These are phyloP conservation scores for Phalacrocorax carbo DNA, from an alignment of 2,113 vertebrate species.

Conservation along the genomic window DNA sequence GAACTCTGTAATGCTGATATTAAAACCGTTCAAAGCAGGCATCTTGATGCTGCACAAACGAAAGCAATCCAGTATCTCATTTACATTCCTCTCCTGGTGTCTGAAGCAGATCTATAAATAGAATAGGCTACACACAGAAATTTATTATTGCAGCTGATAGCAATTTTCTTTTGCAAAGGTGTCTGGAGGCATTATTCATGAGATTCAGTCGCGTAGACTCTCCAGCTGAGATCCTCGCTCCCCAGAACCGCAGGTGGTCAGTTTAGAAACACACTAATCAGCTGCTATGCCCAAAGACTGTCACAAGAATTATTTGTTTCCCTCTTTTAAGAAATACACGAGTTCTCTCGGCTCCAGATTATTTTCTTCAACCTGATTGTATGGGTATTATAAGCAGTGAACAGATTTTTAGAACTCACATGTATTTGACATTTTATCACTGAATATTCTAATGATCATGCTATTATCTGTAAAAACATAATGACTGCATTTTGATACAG, in stretches of 20 bases:
- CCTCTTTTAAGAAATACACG: slow-evolving; percentile 30
- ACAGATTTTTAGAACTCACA: not conserved
- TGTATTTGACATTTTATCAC: slow-evolving; percentile 19
- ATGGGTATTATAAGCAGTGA: slow-evolving; percentile 13
- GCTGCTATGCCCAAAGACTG: slow-evolving; percentile 3
- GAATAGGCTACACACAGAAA: slow-evolving; percentile 56
- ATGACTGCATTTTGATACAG: not conserved
- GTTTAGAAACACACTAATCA: slow-evolving; percentile 64
- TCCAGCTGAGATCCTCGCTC: slow-evolving; percentile 53
- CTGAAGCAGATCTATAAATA: slow-evolving; percentile 60
- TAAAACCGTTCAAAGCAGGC: slow-evolving; percentile 6
- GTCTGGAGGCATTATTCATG: slow-evolving; percentile 68
- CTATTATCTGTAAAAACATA: not conserved
- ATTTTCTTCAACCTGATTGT: slow-evolving; percentile 17
- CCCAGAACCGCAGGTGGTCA: slow-evolving; percentile 47
- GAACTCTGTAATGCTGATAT: not conserved
- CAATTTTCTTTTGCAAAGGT: slow-evolving; percentile 63
- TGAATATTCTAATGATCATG: not conserved
- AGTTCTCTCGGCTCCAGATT: slow-evolving; percentile 14
- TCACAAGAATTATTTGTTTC: slow-evolving; percentile 43
- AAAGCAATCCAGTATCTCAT: slow-evolving; percentile 10
- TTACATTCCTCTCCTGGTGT: slow-evolving; percentile 26
- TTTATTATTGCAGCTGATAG: slow-evolving; percentile 61
- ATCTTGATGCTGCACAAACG: not conserved
- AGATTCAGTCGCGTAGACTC: slow-evolving; percentile 48